These are phyloP conservation scores for Leucophenga montana DNA, from an alignment of 2,888 invertebrate genomes.

Conservation along the genomic window DNA sequence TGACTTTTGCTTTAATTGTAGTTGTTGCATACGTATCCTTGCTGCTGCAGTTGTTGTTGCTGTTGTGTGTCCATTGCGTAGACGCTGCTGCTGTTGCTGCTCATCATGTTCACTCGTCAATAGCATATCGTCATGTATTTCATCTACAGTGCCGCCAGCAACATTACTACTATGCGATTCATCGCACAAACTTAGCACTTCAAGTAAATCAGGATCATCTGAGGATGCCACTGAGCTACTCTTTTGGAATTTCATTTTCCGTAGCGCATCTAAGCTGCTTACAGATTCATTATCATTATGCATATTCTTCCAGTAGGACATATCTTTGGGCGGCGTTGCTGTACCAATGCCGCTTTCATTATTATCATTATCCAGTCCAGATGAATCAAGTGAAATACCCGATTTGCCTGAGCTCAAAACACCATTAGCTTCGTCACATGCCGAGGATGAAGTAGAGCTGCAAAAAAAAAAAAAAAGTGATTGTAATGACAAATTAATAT, in stretches of 20 bases:
- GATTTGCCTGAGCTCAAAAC: conserved; percentile 72
- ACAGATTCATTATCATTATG: conserved; percentile 68
- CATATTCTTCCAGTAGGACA: conserved; percentile 68
- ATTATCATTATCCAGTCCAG: conserved; percentile 71
- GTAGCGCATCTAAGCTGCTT: conserved; percentile 68
- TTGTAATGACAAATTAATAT: conserved; percentile 38
- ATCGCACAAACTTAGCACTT: conserved; percentile 71
- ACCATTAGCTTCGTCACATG: conserved; percentile 71
- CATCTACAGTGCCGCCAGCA: conserved; percentile 60
- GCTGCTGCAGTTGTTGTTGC: conserved; percentile 40
- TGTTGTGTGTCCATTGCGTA: conserved; percentile 47
- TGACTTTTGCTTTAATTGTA: conserved; percentile 20
- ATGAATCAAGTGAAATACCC: conserved; percentile 72
- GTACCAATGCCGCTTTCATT: conserved; percentile 72
- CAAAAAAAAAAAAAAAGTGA: conserved; percentile 11
- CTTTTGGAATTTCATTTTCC: conserved; percentile 71
- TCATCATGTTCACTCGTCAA: conserved; percentile 48
- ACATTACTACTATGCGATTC: conserved; percentile 44
- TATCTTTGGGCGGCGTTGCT: conserved; percentile 72
- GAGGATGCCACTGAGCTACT: conserved; percentile 70
- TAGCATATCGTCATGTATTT: conserved; percentile 49
- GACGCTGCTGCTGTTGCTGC: conserved; percentile 44
- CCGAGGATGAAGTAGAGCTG: conserved; percentile 73
- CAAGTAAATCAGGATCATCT: conserved; percentile 72
- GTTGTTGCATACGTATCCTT: conserved; percentile 20